Evolutionary conservation across 1,140 invertebrate species (phyloP).

Genomic region (Drosophila willistoni): DNA sequence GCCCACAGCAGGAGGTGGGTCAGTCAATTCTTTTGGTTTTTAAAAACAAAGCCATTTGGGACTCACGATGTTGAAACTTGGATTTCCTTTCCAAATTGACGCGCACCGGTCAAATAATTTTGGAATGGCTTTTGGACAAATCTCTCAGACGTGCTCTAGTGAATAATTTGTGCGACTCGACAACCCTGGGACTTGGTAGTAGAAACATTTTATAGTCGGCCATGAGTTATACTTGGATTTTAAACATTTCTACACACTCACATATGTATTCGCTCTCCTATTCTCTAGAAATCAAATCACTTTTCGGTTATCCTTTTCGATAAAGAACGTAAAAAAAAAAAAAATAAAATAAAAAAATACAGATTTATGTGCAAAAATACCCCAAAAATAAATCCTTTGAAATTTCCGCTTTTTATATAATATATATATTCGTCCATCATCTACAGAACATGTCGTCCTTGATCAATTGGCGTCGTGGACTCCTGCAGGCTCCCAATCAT

Average conservation of each 20-base stretch:
- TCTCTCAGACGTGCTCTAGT: too few species aligned
- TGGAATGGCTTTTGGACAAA: too few species aligned
- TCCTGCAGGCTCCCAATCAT: neutral
- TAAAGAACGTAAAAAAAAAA: neutral
- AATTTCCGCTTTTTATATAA: neutral
- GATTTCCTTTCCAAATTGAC: too few species aligned
- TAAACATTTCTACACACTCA: neutral
- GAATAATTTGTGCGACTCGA: too few species aligned
- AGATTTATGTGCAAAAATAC: neutral
- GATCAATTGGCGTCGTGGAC: slow-evolving; percentile 17
- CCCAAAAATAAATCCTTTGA: neutral
- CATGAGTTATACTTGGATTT: neutral
- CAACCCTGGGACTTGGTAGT: too few species aligned
- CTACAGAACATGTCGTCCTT: neutral
- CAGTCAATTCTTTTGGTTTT: neutral
- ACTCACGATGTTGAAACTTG: too few species aligned
- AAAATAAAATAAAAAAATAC: neutral
- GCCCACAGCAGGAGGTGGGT: neutral
- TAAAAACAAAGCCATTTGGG: too few species aligned
- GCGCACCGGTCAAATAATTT: too few species aligned
- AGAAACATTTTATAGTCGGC: neutral
- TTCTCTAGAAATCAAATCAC: neutral
- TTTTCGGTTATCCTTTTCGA: slow-evolving; percentile 3
- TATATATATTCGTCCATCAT: neutral
- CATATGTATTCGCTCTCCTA: slow-evolving; percentile 5